Evolutionary conservation across 2,797 vertebrate genomes (phyloP), one percentile per base, ranked within the genome.

Genomic region (Cichlasoma orientale): DNA sequence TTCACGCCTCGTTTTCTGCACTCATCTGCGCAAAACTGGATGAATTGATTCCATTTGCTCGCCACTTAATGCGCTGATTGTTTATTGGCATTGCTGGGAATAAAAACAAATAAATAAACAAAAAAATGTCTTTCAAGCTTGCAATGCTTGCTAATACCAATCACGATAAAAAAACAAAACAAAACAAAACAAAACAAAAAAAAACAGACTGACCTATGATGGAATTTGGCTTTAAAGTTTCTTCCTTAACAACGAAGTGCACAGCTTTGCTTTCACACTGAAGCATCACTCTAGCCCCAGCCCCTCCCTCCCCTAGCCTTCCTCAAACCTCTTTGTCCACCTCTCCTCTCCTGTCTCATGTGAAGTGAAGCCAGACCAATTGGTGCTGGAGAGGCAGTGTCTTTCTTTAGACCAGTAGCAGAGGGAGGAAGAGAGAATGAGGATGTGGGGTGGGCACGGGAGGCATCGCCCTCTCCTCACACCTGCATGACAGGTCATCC

Each of bases 1-100:
- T 93, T 95, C 93, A 95, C 92, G 91, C 90, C 93, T 94, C 93
- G 87, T 93, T 95, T 93, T 94, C 93, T 86, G 89, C 92, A 90
- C 90, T 95, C 90, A 94, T 94, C 92, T 93, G 90, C 81, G 77
- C 92, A 94, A 94, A 95, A 92, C 91, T 92, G 91, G 89, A 95
- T 94, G 90, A 94, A 95, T 91, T 94, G 92, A 94, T 94, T 93
- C 92, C 92, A 94, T 95, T 95, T 94, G 92, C 87, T 89, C 25
- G 63, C 92, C 90, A 93, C 91, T 94, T 95, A 94, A 95, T 93
- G 91, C 88, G 56, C 91, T 93, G 93, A 94, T 93, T 93, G 92
- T 94, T 92, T 95, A 94, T 94, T 91, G 90, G 91, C 91, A 78
- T 85, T 79, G 82, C 82, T 68, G 63, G 77, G 78, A 89, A 87